These are phyloP conservation scores for Asbolus verrucosus DNA, from an alignment of 1,140 invertebrate genomes.

Conservation along the genomic window DNA sequence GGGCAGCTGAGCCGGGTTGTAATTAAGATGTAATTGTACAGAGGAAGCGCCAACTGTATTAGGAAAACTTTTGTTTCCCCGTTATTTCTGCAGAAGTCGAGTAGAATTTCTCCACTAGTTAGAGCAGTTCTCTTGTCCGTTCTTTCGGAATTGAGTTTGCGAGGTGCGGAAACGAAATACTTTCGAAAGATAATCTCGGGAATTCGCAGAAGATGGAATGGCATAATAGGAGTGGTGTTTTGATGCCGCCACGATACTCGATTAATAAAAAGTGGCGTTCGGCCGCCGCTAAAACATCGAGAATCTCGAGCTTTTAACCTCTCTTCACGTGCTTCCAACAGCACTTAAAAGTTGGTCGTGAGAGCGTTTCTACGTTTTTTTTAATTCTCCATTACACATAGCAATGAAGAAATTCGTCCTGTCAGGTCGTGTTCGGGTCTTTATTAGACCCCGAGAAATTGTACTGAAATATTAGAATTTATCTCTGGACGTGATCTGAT, in stretches of 20 bases:
- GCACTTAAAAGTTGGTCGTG: conserved; percentile 38
- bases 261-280: conserved; percentile 38
- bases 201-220: conserved; percentile 29
- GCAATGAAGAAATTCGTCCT: conserved; percentile 3
- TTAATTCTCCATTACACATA: conserved; percentile 27
- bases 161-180: conserved; percentile 31
- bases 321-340: conserved; percentile 6
- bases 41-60: conserved; percentile 42
- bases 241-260: conserved; percentile 14
- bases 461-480: conserved; percentile 39
- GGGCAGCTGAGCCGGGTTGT: conserved; percentile 36
- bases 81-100: conserved; percentile 37
- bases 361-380: conserved; percentile 12
- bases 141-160: conserved; percentile 42
- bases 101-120: conserved; percentile 39
- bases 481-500: conserved; percentile 37
- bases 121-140: conserved; percentile 27
- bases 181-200: conserved; percentile 30
- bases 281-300: conserved; percentile 34
- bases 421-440: conserved; percentile 18
- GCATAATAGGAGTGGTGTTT: too few species aligned
- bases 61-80: conserved; percentile 43
- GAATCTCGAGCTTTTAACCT: conserved; percentile 4
- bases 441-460: conserved; percentile 31
- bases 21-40: conserved; percentile 44